Evolutionary conservation across 2,888 invertebrate species (phyloP).

Genomic region (Sminthurinus aureus): DNA sequence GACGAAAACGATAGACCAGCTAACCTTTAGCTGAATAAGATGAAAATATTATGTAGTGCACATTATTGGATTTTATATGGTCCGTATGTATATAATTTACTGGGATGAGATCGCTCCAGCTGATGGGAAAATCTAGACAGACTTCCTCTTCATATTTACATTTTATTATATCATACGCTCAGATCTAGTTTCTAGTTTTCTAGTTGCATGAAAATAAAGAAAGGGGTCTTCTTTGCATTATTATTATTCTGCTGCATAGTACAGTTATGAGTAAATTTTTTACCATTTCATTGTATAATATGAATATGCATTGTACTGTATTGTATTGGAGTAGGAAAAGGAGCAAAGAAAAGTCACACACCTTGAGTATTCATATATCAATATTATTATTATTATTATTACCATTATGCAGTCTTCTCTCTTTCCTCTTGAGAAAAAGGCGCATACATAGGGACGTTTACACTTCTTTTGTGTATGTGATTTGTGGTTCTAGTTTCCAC

Average conservation of each 20-base stretch:
- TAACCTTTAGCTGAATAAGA: not conserved
- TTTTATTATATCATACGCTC: not conserved
- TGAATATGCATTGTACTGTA: not conserved
- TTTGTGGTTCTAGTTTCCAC: conserved; percentile 43
- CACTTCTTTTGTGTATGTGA: conserved; percentile 45
- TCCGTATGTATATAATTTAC: not conserved
- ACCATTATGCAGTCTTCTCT: no score
- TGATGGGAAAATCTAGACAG: not conserved
- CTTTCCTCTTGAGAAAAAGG: no score
- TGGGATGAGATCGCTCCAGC: not conserved
- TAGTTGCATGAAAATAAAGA: not conserved
- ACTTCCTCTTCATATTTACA: not conserved
- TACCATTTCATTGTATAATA: not conserved
- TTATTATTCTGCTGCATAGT: not conserved
- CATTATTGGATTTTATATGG: no score
- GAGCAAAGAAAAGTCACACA: no score
- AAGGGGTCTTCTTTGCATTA: not conserved
- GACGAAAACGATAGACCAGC: not conserved
- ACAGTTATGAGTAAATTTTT: conserved; percentile 5
- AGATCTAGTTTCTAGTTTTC: no score
- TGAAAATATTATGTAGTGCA: not conserved
- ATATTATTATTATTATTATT: no score
- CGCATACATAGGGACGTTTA: conserved; percentile 9
- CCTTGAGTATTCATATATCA: no score
- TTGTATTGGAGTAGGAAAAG: no score